These are phyloP conservation scores for Phaedon cochleariae DNA, from an alignment of 2,888 invertebrate genomes.

Conservation along the genomic window DNA sequence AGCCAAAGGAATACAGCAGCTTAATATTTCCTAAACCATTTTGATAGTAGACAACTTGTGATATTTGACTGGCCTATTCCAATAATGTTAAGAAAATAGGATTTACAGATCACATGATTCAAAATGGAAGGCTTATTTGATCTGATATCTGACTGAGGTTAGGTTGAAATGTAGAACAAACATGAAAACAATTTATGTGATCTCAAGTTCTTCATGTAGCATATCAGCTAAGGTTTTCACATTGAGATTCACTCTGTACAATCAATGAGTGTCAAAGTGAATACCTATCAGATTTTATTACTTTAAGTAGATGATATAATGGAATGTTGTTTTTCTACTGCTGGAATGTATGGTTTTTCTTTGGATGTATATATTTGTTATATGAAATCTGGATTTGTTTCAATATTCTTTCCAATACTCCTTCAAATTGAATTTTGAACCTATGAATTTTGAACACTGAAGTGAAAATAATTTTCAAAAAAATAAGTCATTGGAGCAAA, in stretches of 20 bases:
- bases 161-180: too few species aligned
- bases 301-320: too few species aligned
- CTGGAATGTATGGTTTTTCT: background rate
- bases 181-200: too few species aligned
- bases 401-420: background rate
- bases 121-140: background rate
- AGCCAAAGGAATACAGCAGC: conserved; percentile 4
- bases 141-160: background rate
- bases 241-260: too few species aligned
- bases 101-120: background rate
- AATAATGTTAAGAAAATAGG: background rate
- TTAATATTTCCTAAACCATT: background rate
- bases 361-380: background rate
- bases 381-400: background rate
- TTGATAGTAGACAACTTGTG: background rate
- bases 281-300: too few species aligned
- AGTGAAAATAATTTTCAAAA: too few species aligned
- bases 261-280: too few species aligned
- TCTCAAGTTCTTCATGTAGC: too few species aligned
- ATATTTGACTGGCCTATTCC: background rate
- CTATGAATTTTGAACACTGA: too few species aligned
- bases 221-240: too few species aligned
- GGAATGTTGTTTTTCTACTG: background rate
- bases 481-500: too few species aligned
- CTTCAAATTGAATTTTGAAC: too few species aligned